These are phyloP conservation scores for Ophioninae sp. DNA, from an alignment of 2,888 invertebrate genomes.

Conservation along the genomic window DNA sequence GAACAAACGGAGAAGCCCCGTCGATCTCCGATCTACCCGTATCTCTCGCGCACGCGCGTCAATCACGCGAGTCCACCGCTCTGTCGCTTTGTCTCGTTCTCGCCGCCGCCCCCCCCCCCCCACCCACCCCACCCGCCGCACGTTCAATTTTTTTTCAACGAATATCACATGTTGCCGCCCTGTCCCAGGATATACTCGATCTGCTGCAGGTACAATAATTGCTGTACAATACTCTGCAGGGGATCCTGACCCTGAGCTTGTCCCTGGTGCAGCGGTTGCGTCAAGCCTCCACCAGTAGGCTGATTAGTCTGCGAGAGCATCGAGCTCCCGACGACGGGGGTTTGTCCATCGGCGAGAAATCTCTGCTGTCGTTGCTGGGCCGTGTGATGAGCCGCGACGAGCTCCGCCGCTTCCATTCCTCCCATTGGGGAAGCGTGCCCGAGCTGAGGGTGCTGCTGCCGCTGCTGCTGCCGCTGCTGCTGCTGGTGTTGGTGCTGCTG, in stretches of 20 bases:
- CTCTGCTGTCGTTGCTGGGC: constrained; percentile 71
- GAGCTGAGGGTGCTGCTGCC: constrained; percentile 69
- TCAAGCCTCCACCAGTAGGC: constrained; percentile 73
- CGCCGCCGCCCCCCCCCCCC: constrained; percentile 24
- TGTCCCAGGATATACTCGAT: constrained; percentile 78
- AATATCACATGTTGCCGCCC: constrained; percentile 75
- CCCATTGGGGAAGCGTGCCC: constrained; percentile 71
- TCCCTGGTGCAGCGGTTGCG: constrained; percentile 75
- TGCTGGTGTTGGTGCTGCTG: constrained; percentile 48
- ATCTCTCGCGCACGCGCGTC: background rate
- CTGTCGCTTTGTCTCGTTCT: constrained; percentile 1
- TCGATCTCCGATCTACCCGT: constrained; percentile 27
- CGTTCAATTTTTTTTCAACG: constrained; percentile 27
- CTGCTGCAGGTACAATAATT: constrained; percentile 76
- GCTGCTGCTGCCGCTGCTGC: constrained; percentile 51
- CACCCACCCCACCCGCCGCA: constrained; percentile 1
- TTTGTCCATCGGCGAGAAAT: constrained; percentile 70
- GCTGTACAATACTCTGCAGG: constrained; percentile 79
- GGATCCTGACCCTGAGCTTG: constrained; percentile 76
- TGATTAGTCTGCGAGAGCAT: constrained; percentile 71
- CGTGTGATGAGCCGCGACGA: constrained; percentile 73
- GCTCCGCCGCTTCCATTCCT: constrained; percentile 74
- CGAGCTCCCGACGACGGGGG: constrained; percentile 60
- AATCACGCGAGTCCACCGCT: background rate
- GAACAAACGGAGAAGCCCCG: constrained; percentile 49